Percentiles rank a stretch among this genome's conserved stretches.
phyloP scores from a whole-genome alignment of 2,797 vertebrate species.

The Propithecus perrieri region DNA sequence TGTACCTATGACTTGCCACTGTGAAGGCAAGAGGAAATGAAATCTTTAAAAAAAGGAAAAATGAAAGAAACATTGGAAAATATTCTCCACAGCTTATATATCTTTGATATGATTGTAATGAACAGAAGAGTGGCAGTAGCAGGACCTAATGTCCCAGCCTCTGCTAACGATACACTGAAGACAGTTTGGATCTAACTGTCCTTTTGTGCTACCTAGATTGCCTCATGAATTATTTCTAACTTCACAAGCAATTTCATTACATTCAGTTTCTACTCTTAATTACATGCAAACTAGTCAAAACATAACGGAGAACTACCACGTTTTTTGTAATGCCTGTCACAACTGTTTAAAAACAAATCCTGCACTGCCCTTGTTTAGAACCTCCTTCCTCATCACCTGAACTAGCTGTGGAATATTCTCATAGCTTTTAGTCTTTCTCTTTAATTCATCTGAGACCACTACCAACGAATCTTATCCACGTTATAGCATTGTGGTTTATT shows the following conservation, averaged over 20 bases:
- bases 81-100: neutral
- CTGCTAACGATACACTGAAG: neutral
- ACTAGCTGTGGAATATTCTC: neutral
- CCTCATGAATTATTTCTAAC: neutral
- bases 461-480: neutral
- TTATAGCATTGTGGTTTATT: neutral
- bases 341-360: neutral
- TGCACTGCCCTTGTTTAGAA: neutral
- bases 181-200: neutral
- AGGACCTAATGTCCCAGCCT: neutral
- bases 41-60: neutral
- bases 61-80: constrained; percentile 6
- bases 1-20: neutral
- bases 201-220: neutral
- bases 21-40: neutral
- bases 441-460: neutral
- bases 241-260: neutral
- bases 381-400: neutral
- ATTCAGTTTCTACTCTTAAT: neutral
- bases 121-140: neutral
- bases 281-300: neutral
- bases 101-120: neutral
- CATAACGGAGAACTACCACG: neutral
- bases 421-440: neutral
- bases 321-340: neutral